These are phyloP conservation scores for Onchidella celtica DNA, from an alignment of 2,888 invertebrate species.

Conservation along the genomic window DNA sequence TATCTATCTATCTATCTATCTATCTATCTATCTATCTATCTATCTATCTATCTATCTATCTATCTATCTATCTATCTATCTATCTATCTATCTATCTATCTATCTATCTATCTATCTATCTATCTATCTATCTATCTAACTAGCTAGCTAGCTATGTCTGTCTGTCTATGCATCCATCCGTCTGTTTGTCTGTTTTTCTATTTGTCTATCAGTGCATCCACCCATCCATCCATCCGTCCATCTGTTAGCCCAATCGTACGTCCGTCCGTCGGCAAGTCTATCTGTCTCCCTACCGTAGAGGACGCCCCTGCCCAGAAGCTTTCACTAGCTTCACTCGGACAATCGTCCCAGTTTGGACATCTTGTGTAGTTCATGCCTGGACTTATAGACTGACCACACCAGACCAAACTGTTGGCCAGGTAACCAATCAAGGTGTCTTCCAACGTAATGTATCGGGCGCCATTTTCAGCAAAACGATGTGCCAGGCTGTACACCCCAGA, in stretches of 20 bases:
- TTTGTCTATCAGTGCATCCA: slow-evolving; percentile 35
- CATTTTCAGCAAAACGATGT: slow-evolving; percentile 59
- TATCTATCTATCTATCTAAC: background rate
- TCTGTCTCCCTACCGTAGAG: slow-evolving; percentile 54
- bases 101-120: background rate
- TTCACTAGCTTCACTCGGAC: slow-evolving; percentile 58
- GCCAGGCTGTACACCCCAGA: slow-evolving; percentile 62
- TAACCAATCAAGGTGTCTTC: slow-evolving; percentile 67
- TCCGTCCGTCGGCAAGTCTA: background rate
- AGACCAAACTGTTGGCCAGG: slow-evolving; percentile 61
- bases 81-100: too few relatives aligned
- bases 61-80: too few relatives aligned
- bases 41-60: too few relatives aligned
- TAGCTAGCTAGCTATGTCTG: background rate
- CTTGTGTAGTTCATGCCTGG: slow-evolving; percentile 56
- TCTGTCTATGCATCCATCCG: background rate
- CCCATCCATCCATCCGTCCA: slow-evolving; percentile 36
- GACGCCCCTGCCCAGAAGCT: slow-evolving; percentile 68
- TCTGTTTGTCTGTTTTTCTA: background rate
- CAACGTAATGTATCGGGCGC: slow-evolving; percentile 59
- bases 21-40: too few relatives aligned
- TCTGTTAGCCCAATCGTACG: background rate
- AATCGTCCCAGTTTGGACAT: slow-evolving; percentile 62
- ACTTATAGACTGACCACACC: slow-evolving; percentile 62
- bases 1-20: too few relatives aligned